Base-by-base conservation (phyloP, 2,113 vertebrate genomes). In the Corythornis vintsioides region DNA sequence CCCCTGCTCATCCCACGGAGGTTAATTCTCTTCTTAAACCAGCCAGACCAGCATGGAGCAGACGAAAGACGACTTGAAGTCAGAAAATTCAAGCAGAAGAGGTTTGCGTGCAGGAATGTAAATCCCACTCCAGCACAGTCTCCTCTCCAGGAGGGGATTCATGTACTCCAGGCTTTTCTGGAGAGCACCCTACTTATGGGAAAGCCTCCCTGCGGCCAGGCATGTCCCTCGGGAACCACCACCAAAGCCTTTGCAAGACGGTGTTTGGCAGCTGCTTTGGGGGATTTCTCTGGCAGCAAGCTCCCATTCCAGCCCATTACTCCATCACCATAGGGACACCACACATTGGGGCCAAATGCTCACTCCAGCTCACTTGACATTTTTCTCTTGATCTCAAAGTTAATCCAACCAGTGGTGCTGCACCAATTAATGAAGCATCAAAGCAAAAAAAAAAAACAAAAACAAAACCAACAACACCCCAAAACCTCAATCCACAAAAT, bases 311-410 rank as follows among this genome's bases (percentile, higher is more conserved):
- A 72, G 31, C 24, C 72, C 42, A 33, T 3, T 3, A 5, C 35
- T 48, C 53, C 61, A 33, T 45, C 52, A 25, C 52, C 13, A 7
- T 3, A 0, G 31, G 13, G 20, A 9, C 38, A 65, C 17, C 53
- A 10, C 2, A 2, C 40, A 10, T 28, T 7, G 1, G n/a, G 71
- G 61, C 12, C 1, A 2, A 56, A 53, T 13, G 10, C 47, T 16
- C 19, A 13, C 19, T 19, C 3, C 0, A 13, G 18, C 38, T 15
- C 67, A 6, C 28, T 8, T 7, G 16, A 55, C 11, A 3, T 61
- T 66, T 45, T 50, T 61, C 28, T 60, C 33, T 8, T 20, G 22
- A 38, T 9, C 52, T 47, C 11, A 0, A 86, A 60, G 43, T 15
- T 72, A 84, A 93, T 43, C 43, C 33, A 61, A 61, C 28, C 45